Conservation (phyloP, 2,888 invertebrate genomes). For the Serripes groenlandicus region DNA sequence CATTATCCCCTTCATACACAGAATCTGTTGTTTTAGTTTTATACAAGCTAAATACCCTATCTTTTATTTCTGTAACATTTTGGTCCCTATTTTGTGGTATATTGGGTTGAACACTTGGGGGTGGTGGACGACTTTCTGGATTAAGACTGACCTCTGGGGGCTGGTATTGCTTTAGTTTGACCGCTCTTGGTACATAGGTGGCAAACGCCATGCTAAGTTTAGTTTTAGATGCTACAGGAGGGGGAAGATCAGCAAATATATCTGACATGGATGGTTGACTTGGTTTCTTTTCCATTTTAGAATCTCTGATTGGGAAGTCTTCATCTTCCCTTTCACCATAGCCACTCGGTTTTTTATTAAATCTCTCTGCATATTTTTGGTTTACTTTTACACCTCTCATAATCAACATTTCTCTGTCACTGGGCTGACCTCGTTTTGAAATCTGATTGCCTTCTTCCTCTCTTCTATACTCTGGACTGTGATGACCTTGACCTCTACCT, state of each 20-base stretch:
- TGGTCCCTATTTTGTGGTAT: not conserved
- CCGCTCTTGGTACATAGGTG: conserved; percentile 61
- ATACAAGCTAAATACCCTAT: not conserved
- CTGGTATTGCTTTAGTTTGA: conserved; percentile 58
- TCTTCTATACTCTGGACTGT: not conserved
- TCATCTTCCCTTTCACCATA: not conserved
- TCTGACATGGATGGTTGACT: not conserved
- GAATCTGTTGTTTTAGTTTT: not conserved
- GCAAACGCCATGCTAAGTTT: conserved; percentile 32
- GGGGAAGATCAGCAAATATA: conserved; percentile 48
- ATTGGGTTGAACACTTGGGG: conserved; percentile 5
- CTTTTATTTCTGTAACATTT: conserved; percentile 22
- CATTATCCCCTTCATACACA: not conserved
- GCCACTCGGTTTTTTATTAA: not conserved
- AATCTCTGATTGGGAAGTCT: not conserved
- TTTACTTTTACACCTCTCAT: not conserved
- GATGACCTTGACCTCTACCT: not conserved
- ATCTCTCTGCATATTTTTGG: not conserved
- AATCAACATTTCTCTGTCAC: not conserved
- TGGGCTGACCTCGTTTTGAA: not conserved
- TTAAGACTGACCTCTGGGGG: conserved; percentile 42
- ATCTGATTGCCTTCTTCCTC: not conserved
- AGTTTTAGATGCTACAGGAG: conserved; percentile 23
- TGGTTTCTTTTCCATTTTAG: not conserved
- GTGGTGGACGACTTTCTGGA: conserved; percentile 43